Base-by-base conservation (phyloP, 1,140 invertebrate species). In the Hycleus phaleratus region DNA sequence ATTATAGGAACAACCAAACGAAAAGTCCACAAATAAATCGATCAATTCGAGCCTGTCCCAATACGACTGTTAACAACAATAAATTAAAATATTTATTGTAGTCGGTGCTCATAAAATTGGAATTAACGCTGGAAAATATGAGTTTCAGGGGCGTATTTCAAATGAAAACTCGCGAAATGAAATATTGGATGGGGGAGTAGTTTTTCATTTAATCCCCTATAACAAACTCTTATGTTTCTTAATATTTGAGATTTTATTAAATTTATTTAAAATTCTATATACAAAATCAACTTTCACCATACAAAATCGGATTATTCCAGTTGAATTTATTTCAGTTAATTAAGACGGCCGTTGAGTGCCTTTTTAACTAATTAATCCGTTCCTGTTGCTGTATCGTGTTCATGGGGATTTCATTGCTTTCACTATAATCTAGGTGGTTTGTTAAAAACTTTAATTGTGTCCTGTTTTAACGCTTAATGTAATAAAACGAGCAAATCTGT, bases 401-500 rank as follows among this genome's bases (percentile, higher is more conserved):
- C 3, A 32, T 5, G 7, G 7, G 32, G 32, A 2, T 32, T 7
- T 32, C 32, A 7, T 4, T 32, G 32, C 7, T 32, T 32, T 32
- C 32, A 3, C 32, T 32, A 32, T 32, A 4, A 7, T 7, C 32
- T 32, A 2, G 3, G 32, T 32, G 32, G 7, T 1, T 32, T 32
- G 32, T 32, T 5, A 32, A 32, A 4, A 7, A 7, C 7, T 32
- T 32, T 4, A 32, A 32, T 7, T 32, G 32, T 32, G 32, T 32
- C 7, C 32, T 7, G 7, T 32, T 32, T 32, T 32, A 32, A 7
- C 18, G 7, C 7, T 32, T 32, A 7, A 32, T 32, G 32, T 32
- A 32, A 32, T 32, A 32, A 48, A 54, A 55, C 57, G 44, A 48
- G 51, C 44, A 58, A 52, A 61, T 38, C 57, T 61, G 59, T 61